These are phyloP conservation scores for Cryptoprocta ferox DNA, from an alignment of 2,797 vertebrate species.

Conservation along the genomic window DNA sequence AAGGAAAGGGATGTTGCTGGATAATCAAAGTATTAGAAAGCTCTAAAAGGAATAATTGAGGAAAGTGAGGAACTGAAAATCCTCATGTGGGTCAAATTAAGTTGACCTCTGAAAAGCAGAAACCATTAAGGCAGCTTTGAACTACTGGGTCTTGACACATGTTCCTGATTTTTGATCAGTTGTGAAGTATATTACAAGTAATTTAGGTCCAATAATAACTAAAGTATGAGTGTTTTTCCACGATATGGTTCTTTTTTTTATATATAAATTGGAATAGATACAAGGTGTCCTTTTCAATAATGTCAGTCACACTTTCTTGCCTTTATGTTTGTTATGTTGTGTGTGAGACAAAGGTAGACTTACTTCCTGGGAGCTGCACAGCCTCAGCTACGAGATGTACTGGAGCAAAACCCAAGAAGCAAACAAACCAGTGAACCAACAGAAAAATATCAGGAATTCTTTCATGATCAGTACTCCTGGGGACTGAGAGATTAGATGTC, in stretches of 20 bases:
- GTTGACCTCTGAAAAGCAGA: background rate
- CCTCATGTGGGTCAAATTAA: no score
- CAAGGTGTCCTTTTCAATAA: conserved; percentile 16
- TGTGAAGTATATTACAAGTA: background rate
- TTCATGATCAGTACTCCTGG: background rate
- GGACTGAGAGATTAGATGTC: background rate
- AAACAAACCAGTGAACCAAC: conserved; percentile 1
- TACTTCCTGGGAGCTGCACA: background rate
- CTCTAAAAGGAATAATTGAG: background rate
- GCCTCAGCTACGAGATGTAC: conserved; percentile 20
- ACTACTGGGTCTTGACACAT: background rate
- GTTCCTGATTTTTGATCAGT: conserved; percentile 3
- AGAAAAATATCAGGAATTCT: background rate
- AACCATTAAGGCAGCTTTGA: background rate
- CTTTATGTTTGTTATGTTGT: background rate
- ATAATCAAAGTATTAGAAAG: conserved; percentile 14
- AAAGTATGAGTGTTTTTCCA: background rate
- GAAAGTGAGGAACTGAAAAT: background rate
- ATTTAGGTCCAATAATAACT: background rate
- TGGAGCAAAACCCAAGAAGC: background rate
- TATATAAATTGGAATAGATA: background rate
- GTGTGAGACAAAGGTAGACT: conserved; percentile 23
- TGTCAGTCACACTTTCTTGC: background rate
- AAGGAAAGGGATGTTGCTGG: background rate
- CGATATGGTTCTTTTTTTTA: background rate